A percentile compares a stretch with the other conserved stretches of the same genome.
Evolutionary conservation across 2,797 vertebrate genomes (phyloP).

Genomic region (Masticophis lateralis): DNA sequence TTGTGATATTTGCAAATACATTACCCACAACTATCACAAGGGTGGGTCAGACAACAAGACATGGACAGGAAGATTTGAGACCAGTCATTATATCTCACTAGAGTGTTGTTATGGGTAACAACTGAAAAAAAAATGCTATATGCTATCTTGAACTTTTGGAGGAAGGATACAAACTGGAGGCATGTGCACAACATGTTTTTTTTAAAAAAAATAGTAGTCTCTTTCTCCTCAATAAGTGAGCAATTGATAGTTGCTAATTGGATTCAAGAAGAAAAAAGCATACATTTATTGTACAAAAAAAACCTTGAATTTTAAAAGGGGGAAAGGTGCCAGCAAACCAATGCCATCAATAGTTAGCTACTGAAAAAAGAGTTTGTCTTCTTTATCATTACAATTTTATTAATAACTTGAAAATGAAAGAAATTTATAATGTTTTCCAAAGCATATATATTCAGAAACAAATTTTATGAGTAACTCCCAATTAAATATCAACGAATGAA

Average conservation of each 20-base stretch:
- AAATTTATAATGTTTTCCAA: neutral
- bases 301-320: neutral
- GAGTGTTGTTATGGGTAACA: neutral
- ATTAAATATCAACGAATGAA: neutral
- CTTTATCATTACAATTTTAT: neutral
- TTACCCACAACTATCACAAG: neutral
- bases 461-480: neutral
- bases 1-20: neutral
- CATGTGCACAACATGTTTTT: neutral
- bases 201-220: neutral
- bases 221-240: neutral
- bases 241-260: neutral
- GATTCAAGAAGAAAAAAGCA: neutral
- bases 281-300: neutral
- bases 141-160: neutral
- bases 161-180: neutral
- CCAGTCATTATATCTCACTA: neutral
- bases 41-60: neutral
- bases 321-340: neutral
- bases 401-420: neutral
- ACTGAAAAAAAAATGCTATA: neutral
- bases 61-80: neutral
- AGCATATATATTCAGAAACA: neutral
- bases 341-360: conserved; percentile 44
- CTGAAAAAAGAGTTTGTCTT: conserved; percentile 19